Evolutionary conservation across 37 sponge, comb jelly and placozoan species (phyloP).

Genomic region (Cladorhizidae sp.): DNA sequence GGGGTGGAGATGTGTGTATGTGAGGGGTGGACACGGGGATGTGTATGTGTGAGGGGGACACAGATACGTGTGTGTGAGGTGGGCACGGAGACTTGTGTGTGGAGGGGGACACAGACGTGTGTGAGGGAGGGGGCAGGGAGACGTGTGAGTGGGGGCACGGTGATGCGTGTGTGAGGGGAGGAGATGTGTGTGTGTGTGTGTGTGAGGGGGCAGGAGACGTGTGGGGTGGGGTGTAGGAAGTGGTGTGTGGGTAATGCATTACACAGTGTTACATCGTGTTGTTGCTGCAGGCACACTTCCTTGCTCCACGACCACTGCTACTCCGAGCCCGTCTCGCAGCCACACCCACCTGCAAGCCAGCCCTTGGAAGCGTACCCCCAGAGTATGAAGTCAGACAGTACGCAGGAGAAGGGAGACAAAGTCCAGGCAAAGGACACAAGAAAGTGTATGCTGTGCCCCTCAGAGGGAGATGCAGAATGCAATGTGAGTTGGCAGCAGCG

Average conservation of each 20-base stretch:
- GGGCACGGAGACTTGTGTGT: too few relatives aligned
- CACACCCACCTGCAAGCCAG: background rate
- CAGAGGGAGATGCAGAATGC: conserved; percentile 45
- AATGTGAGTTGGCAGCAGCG: conserved; percentile 7
- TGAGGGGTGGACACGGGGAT: too few relatives aligned
- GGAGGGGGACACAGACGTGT: background rate
- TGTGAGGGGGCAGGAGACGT: too few relatives aligned
- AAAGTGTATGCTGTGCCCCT: conserved; percentile 53
- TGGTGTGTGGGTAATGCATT: background rate
- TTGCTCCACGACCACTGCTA: conserved; percentile 31
- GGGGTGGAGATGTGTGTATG: too few relatives aligned
- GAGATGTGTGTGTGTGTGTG: too few relatives aligned
- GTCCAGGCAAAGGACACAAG: conserved; percentile 18
- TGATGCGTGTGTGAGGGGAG: too few relatives aligned
- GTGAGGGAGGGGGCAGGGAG: background rate
- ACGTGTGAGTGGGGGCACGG: too few relatives aligned
- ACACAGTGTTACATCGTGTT: background rate
- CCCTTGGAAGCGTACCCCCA: background rate
- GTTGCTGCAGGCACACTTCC: background rate
- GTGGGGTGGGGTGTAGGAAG: background rate
- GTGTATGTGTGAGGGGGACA: too few relatives aligned
- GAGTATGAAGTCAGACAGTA: background rate
- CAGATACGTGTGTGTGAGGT: too few relatives aligned
- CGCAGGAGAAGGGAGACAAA: background rate
- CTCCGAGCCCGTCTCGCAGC: background rate